Conservation (phyloP, 2,797 vertebrate species). For the Cryptoblepharus egeriae region DNA sequence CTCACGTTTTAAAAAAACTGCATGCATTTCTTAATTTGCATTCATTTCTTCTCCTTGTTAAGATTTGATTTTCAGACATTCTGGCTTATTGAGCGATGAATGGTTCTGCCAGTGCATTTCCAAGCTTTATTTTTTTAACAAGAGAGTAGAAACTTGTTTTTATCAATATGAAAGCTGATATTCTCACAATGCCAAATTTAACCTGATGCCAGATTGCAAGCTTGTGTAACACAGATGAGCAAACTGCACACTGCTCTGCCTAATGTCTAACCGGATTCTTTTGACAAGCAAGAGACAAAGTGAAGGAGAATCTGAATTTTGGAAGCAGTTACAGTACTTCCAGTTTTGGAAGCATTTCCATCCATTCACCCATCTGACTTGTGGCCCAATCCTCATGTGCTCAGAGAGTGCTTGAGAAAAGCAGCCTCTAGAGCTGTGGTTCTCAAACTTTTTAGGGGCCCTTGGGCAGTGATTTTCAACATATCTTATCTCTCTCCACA, state of each 20-base stretch:
- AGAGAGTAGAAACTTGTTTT: constrained; percentile 32
- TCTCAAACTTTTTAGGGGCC: no score
- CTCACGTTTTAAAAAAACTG: neutral
- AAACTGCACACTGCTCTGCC: constrained; percentile 1
- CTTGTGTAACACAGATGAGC: constrained; percentile 24
- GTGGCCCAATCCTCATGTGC: no score
- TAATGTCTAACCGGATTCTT: constrained; percentile 5
- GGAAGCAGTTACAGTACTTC: neutral
- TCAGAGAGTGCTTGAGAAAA: no score
- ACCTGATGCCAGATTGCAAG: constrained; percentile 39
- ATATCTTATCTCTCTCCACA: no score
- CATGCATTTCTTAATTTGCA: neutral
- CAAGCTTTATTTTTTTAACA: neutral
- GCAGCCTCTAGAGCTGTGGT: no score
- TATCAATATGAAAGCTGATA: constrained; percentile 32
- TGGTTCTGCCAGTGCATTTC: neutral
- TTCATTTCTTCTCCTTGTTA: neutral
- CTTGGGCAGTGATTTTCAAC: no score
- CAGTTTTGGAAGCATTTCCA: constrained; percentile 3
- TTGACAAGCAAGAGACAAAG: neutral
- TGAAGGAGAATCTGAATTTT: neutral
- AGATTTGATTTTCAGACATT: constrained; percentile 5
- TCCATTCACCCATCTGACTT: neutral
- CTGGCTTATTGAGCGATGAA: neutral
- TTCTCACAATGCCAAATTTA: constrained; percentile 34